phyloP scores from a whole-genome alignment of 2,888 invertebrate species.

The Ectemnius lituratus region DNA sequence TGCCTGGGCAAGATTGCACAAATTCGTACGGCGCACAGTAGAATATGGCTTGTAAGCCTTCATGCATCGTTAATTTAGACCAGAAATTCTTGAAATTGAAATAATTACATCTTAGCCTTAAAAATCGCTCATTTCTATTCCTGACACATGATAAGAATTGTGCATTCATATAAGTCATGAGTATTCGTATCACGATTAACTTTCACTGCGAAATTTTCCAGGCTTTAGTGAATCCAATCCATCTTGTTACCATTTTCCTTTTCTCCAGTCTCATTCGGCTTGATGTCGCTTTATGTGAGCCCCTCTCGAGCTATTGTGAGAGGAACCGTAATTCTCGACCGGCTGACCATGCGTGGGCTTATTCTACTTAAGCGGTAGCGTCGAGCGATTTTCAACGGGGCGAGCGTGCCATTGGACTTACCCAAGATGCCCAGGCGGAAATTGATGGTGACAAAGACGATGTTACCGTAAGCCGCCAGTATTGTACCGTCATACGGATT shows the following conservation, averaged over 20 bases:
- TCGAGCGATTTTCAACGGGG: neutral
- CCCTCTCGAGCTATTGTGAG: neutral
- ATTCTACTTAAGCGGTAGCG: slow-evolving; percentile 3
- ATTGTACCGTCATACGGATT: slow-evolving; percentile 98
- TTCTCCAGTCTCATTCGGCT: neutral
- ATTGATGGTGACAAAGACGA: slow-evolving; percentile 91
- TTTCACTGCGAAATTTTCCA: slow-evolving; percentile 4
- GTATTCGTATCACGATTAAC: neutral
- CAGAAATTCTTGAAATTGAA: too few relatives aligned
- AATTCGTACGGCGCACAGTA: slow-evolving; percentile 31
- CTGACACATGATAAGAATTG: too few relatives aligned
- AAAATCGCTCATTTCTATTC: too few relatives aligned
- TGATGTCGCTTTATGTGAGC: neutral
- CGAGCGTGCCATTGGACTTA: slow-evolving; percentile 76
- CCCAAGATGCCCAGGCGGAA: slow-evolving; percentile 91
- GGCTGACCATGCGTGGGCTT: neutral
- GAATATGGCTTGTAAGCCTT: too few relatives aligned
- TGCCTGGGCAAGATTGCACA: slow-evolving; percentile 36
- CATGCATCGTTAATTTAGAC: too few relatives aligned
- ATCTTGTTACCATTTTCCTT: neutral
- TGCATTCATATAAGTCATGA: neutral
- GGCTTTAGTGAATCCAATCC: neutral
- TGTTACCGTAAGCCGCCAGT: slow-evolving; percentile 93
- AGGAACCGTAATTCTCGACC: neutral
- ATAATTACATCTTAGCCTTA: too few relatives aligned